phyloP scores from a whole-genome alignment of 2,797 vertebrate species.

The Smutsia temminckii region DNA sequence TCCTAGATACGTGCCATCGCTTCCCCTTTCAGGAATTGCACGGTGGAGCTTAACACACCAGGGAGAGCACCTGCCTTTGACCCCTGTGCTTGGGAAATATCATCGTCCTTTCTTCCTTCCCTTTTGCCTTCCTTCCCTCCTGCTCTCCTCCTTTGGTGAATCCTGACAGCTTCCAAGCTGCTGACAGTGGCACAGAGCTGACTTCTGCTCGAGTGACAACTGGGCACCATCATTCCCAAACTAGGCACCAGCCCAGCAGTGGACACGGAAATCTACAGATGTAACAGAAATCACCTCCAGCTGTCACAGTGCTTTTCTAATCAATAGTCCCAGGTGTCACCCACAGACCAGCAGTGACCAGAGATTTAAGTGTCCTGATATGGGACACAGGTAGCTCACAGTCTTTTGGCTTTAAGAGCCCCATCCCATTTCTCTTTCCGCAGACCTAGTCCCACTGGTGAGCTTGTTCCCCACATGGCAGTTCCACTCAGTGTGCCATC shows the following conservation, averaged over 20 bases:
- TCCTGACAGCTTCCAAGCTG: background rate
- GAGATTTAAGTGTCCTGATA: background rate
- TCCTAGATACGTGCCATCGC: background rate
- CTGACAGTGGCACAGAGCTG: background rate
- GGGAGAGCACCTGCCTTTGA: background rate
- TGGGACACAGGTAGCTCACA: background rate
- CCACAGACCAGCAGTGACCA: background rate
- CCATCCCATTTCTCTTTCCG: background rate
- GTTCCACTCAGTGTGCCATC: background rate
- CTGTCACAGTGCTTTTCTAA: background rate
- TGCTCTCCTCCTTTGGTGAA: background rate
- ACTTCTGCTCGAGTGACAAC: background rate
- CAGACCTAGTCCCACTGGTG: background rate
- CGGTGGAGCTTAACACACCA: background rate
- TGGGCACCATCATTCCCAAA: background rate
- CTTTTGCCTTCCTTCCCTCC: background rate
- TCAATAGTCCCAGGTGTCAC: background rate
- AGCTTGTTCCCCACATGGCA: background rate
- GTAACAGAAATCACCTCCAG: background rate
- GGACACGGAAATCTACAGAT: background rate
- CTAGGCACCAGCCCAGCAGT: background rate
- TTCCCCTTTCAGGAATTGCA: background rate
- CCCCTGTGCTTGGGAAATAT: background rate
- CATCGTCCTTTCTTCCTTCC: background rate
- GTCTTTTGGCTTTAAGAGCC: background rate